Evolutionary conservation across 2,888 invertebrate genomes (phyloP).

Genomic region (Cheilosia soror): DNA sequence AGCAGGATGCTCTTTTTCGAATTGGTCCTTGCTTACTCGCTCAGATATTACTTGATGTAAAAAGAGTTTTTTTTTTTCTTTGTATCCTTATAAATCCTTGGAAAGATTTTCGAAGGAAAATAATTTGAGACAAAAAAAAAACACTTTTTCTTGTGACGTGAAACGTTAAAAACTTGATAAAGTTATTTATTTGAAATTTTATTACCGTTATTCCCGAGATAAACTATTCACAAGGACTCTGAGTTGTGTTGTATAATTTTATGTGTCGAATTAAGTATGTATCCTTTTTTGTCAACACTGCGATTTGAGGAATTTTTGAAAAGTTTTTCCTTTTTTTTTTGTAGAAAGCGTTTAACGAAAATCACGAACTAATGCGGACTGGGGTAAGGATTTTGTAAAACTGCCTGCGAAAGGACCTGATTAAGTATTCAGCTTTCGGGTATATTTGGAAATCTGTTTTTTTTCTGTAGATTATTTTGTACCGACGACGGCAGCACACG

Average conservation of each 20-base stretch:
- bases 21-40: conserved; percentile 16
- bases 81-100: conserved; percentile 16
- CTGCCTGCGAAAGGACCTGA: conserved; percentile 59
- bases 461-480: conserved; percentile 40
- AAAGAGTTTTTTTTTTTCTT: conserved; percentile 27
- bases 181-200: conserved; percentile 3
- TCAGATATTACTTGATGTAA: conserved; percentile 44
- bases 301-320: conserved; percentile 2
- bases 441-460: conserved; percentile 38
- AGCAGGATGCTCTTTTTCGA: conserved; percentile 70
- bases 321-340: conserved; percentile 20
- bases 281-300: conserved; percentile 61
- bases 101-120: background rate
- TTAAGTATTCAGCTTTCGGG: conserved; percentile 33
- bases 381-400: conserved; percentile 73
- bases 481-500: conserved; percentile 68
- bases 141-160: background rate
- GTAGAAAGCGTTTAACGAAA: conserved; percentile 27
- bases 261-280: conserved; percentile 45
- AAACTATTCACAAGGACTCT: conserved; percentile 30
- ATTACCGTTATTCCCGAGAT: conserved; percentile 62
- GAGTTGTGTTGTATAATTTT: conserved; percentile 48
- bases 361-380: conserved; percentile 64
- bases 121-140: background rate
- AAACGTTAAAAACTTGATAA: background rate